These are phyloP conservation scores for Minunthozetes semirufus DNA, from an alignment of 2,888 invertebrate species.

Conservation along the genomic window DNA sequence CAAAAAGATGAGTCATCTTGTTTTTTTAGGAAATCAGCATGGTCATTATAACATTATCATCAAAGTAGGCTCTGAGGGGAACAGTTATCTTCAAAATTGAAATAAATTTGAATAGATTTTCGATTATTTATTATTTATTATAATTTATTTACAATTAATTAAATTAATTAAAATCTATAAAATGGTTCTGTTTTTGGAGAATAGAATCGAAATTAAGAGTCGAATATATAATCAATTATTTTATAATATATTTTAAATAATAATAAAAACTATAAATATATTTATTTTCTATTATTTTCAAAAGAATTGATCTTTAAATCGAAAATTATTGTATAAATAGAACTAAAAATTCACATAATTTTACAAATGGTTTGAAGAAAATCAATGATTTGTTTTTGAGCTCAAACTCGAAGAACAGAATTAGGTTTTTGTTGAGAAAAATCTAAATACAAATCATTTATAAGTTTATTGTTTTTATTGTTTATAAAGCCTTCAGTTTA, in stretches of 20 bases:
- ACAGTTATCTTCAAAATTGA: no score
- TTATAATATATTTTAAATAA: not conserved
- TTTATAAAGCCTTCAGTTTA: not conserved
- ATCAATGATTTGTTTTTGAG: not conserved
- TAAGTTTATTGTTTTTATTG: no score
- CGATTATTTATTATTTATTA: no score
- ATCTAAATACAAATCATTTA: not conserved
- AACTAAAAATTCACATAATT: conserved; percentile 1
- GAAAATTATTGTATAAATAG: not conserved
- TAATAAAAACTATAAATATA: conserved; percentile 15
- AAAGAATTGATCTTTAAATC: not conserved
- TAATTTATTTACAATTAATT: no score
- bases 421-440: not conserved
- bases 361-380: not conserved
- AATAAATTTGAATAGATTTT: no score
- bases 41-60: no score
- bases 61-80: no score
- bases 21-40: no score
- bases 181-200: no score
- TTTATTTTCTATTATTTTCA: not conserved
- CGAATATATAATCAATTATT: not conserved
- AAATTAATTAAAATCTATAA: no score
- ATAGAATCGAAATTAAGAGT: not conserved
- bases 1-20: no score
- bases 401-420: not conserved